These are phyloP conservation scores for Deilephila elpenor DNA, from an alignment of 2,888 invertebrate species.

Conservation along the genomic window DNA sequence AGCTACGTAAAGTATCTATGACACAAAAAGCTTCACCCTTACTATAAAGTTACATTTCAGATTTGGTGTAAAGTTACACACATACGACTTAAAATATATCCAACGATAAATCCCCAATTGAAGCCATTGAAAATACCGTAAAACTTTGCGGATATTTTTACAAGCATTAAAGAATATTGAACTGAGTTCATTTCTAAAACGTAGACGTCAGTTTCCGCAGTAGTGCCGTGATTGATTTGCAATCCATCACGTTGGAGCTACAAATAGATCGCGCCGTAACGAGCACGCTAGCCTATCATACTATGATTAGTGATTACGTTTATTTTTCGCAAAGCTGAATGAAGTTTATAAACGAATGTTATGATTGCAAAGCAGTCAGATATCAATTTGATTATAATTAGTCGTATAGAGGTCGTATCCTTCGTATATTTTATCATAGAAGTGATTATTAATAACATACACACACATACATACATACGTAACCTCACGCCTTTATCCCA, in stretches of 20 bases:
- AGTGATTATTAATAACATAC: too few relatives aligned
- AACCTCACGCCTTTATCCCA: too few relatives aligned
- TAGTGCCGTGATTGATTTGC: conserved; percentile 18
- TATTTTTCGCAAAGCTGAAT: conserved; percentile 14
- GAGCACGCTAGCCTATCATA: background rate
- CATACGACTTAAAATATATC: too few relatives aligned
- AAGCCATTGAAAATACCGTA: background rate
- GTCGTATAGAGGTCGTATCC: too few relatives aligned
- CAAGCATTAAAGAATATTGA: background rate
- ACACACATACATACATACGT: too few relatives aligned
- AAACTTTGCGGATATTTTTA: background rate
- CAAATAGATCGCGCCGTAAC: conserved; percentile 21
- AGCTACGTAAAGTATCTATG: too few relatives aligned
- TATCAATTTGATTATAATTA: too few relatives aligned
- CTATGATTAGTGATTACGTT: conserved; percentile 6
- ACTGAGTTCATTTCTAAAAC: background rate
- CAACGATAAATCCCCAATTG: too few relatives aligned
- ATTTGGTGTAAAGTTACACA: too few relatives aligned
- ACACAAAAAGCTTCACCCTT: too few relatives aligned
- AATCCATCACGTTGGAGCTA: conserved; percentile 19
- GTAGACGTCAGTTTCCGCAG: conserved; percentile 16
- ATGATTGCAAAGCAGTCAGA: background rate
- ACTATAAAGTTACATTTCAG: too few relatives aligned
- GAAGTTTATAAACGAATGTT: background rate
- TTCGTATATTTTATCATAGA: too few relatives aligned